Percentiles rank a stretch among this genome's conserved stretches.
phyloP scores from a whole-genome alignment of 1,140 invertebrate genomes.

The Lordiphosa mommai region DNA sequence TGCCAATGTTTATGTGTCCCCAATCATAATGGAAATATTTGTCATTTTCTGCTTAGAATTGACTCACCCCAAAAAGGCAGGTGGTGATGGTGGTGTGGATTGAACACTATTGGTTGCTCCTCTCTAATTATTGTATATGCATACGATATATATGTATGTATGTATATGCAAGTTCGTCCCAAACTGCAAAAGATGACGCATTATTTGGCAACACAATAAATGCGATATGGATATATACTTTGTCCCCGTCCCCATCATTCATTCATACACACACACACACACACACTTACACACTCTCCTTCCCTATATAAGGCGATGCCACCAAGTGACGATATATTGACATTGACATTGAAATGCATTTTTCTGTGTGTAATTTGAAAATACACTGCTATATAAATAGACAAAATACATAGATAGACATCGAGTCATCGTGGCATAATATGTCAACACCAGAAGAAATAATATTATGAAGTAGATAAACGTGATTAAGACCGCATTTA shows the following conservation, averaged over 20 bases:
- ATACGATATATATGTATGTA: no score
- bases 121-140: no score
- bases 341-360: conserved; percentile 62
- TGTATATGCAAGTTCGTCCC: no score
- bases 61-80: no score
- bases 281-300: not conserved
- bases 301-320: conserved; percentile 7
- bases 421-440: not conserved
- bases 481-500: no score
- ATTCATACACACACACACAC: not conserved
- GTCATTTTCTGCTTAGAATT: no score
- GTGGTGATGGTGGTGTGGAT: no score
- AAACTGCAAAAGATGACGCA: conserved; percentile 30
- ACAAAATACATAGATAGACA: conserved; percentile 6
- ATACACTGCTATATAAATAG: conserved; percentile 34
- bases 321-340: conserved; percentile 23
- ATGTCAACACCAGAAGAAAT: no score
- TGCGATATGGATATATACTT: conserved; percentile 16
- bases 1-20: no score
- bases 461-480: no score
- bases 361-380: conserved; percentile 30
- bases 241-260: not conserved
- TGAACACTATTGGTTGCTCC: no score
- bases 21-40: no score
- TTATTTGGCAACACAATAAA: conserved; percentile 26